Evolutionary conservation across 2,888 invertebrate genomes (phyloP), one percentile per base, ranked within the genome.

Genomic region (Ectemnius cavifrons): DNA sequence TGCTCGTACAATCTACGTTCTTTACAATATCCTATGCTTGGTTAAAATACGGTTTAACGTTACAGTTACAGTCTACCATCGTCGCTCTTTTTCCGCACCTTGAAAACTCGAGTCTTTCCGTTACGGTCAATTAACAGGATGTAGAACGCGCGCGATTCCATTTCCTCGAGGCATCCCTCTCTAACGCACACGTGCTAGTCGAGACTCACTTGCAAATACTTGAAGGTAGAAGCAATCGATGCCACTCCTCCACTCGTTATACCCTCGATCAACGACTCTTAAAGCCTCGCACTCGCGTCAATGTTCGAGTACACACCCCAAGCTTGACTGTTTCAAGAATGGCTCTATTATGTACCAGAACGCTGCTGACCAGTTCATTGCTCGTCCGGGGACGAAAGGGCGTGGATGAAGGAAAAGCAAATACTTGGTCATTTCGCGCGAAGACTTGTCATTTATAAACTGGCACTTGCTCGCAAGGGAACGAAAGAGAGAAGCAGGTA

Each of bases 361-460:
- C 52, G 18, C 20, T 0, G 28, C 20, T 16, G 16, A 52, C n/a
- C 16, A 14, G 52, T 16, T 52, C 14, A 14, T 14, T 16, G 57
- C 46, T n/a, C 59, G 52, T 52, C 37, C 67, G 16, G 46, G 16
- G 52, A 28, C n/a, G 8, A 11, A 18, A 11, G 60, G 28, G 60
- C 57, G 57, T 23, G 63, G 2, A 70, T 23, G 47, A 70, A 64
- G 52, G 63, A 67, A 78, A 60, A 73, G 78, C 66, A 80, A 80
- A 80, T 65, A 78, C 62, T 49, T 69, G 61, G 80, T 67, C 52
- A 67, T 71, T 68, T 64, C 52, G 61, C 18, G 60, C 4, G 37
- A 57, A 58, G 57, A 73, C 82, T 79, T 82, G 79, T 77, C 82
- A 67, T 70, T 77, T 73, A 70, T 71, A 73, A 77, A 79, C 77